phyloP scores from a whole-genome alignment of 1,140 invertebrate species.

The Acromyrmex echinatior region DNA sequence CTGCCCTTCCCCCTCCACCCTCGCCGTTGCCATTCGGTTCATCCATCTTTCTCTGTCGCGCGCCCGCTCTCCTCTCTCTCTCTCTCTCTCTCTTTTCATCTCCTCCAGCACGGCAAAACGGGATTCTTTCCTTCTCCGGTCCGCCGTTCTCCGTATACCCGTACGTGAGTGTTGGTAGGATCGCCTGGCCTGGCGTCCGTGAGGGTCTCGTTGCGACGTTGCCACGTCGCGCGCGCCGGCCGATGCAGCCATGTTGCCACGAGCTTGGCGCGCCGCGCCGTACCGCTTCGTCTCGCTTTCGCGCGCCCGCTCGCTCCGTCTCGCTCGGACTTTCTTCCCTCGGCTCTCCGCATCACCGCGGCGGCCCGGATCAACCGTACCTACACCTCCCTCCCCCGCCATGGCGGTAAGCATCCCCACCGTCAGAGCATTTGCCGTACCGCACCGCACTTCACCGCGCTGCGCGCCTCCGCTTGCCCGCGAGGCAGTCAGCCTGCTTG shows the following conservation, averaged over 20 bases:
- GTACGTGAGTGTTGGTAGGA: conserved; percentile 78
- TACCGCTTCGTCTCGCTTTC: conserved; percentile 49
- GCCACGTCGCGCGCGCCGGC: conserved; percentile 57
- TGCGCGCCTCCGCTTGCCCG: conserved; percentile 74
- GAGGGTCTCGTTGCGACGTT: conserved; percentile 77
- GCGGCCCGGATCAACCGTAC: conserved; percentile 77
- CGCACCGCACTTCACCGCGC: conserved; percentile 52
- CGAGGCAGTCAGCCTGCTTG: conserved; percentile 76
- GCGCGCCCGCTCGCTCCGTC: conserved; percentile 34
- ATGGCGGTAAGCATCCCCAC: conserved; percentile 64
- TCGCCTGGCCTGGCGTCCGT: conserved; percentile 80
- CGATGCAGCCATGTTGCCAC: conserved; percentile 11
- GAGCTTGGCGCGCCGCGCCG: conserved; percentile 48
- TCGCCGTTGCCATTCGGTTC: conserved; percentile 20
- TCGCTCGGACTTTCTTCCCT: conserved; percentile 46
- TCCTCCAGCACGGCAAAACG: conserved; percentile 81
- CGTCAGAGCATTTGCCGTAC: conserved; percentile 47
- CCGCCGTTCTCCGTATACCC: conserved; percentile 80
- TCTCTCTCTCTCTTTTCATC: conserved; percentile 60
- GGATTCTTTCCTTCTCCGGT: conserved; percentile 85
- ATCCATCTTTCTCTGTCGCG: neutral
- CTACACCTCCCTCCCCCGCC: conserved; percentile 53
- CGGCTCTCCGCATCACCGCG: neutral
- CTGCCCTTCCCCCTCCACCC: conserved; percentile 21
- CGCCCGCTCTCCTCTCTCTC: neutral